Evolutionary conservation across 2,888 invertebrate species (phyloP).

Genomic region (Dorcus hopei): DNA sequence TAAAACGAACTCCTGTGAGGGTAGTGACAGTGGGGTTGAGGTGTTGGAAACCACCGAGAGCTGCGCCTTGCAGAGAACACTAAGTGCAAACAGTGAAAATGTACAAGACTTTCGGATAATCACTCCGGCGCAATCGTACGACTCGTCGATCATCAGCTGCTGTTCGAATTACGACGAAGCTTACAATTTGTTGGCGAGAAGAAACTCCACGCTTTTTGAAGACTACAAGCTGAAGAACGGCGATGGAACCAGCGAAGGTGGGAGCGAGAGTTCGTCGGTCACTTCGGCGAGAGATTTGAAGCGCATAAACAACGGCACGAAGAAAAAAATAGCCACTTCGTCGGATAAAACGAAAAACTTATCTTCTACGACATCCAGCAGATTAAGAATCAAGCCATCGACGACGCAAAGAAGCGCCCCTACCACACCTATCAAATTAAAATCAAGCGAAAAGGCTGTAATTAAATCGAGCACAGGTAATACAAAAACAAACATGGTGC

Average conservation of each 20-base stretch:
- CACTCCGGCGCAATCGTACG: conserved; percentile 66
- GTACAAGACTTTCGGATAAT: conserved; percentile 58
- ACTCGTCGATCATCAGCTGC: conserved; percentile 74
- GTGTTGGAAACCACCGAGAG: conserved; percentile 55
- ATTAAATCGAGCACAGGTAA: conserved; percentile 14
- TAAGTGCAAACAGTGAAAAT: conserved; percentile 61
- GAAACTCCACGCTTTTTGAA: conserved; percentile 46
- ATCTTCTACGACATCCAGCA: neutral
- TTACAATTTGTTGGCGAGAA: conserved; percentile 49
- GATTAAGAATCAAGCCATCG: conserved; percentile 39
- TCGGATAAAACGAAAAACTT: conserved; percentile 43
- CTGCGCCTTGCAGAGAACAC: conserved; percentile 51
- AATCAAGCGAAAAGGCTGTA: conserved; percentile 15
- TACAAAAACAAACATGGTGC: conserved; percentile 2
- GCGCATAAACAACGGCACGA: conserved; percentile 46
- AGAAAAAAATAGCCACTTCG: conserved; percentile 57
- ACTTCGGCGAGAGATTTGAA: conserved; percentile 47
- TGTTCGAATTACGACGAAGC: conserved; percentile 70
- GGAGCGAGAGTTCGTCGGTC: conserved; percentile 76
- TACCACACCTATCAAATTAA: conserved; percentile 43
- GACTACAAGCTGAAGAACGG: conserved; percentile 41
- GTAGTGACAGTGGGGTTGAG: conserved; percentile 81
- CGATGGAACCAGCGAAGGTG: conserved; percentile 60
- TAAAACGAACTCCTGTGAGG: conserved; percentile 52
- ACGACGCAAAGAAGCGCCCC: conserved; percentile 49